Percentiles rank a stretch among this genome's conserved stretches.
Conservation (phyloP, 2,888 invertebrate species). For the Lycaena phlaeas region DNA sequence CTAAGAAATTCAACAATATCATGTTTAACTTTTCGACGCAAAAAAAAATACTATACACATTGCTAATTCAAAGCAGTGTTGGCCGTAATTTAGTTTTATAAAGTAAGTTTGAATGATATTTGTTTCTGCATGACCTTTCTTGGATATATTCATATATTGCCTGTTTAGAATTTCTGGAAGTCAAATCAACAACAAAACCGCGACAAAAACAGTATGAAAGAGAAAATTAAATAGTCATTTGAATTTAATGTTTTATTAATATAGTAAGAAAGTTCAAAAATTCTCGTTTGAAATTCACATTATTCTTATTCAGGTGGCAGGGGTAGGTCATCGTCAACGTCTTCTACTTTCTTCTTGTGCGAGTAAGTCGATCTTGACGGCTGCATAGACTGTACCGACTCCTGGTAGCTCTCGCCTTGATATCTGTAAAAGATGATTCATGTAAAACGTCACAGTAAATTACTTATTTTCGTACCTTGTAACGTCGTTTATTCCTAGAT, state of each 20-base stretch:
- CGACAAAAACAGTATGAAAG: too few species aligned
- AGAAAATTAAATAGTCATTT: too few species aligned
- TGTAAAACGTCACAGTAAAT: background rate
- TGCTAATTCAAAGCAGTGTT: too few species aligned
- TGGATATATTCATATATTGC: too few species aligned
- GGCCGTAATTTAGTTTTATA: too few species aligned
- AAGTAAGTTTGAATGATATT: too few species aligned
- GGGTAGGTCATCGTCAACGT: conserved; percentile 58
- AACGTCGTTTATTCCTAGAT: too few species aligned
- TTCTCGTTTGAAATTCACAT: background rate
- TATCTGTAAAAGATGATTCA: conserved; percentile 18
- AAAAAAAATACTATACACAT: too few species aligned
- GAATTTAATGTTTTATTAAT: conserved; percentile 1
- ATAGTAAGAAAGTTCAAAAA: background rate
- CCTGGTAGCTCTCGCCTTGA: conserved; percentile 16
- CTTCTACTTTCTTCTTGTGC: conserved; percentile 43
- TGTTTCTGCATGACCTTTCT: too few species aligned
- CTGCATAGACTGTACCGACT: conserved; percentile 32
- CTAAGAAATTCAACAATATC: too few species aligned
- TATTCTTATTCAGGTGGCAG: conserved; percentile 51
- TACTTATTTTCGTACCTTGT: background rate
- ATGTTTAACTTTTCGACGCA: too few species aligned
- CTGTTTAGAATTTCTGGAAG: background rate
- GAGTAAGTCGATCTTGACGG: conserved; percentile 31
- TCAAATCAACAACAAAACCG: too few species aligned